These are phyloP conservation scores for Drosophila acutilabella DNA, from an alignment of 2,888 invertebrate species.

Conservation along the genomic window DNA sequence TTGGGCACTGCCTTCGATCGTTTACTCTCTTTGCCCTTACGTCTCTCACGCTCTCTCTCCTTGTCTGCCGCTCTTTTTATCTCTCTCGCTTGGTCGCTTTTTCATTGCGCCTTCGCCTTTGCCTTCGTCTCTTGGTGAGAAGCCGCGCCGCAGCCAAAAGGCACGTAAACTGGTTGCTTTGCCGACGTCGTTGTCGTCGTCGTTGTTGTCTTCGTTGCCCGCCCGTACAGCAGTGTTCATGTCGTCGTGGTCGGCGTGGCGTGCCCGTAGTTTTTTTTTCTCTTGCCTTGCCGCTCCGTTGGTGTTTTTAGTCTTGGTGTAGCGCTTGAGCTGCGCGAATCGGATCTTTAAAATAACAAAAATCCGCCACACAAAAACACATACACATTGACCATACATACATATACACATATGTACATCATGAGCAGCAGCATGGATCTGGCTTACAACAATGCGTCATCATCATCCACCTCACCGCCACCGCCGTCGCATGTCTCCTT, in stretches of 20 bases:
- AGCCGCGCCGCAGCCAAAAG: conserved; percentile 68
- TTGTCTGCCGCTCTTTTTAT: conserved; percentile 4
- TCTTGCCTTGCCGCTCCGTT: conserved; percentile 25
- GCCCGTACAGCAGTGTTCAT: conserved; percentile 44
- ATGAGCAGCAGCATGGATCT: conserved; percentile 59
- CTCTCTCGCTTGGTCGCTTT: conserved; percentile 32
- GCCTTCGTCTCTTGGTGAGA: conserved; percentile 41
- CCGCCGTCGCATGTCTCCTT: conserved; percentile 52
- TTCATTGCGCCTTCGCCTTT: conserved; percentile 58
- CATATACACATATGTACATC: conserved; percentile 3
- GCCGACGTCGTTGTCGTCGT: conserved; percentile 26
- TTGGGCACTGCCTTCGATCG: conserved; percentile 32
- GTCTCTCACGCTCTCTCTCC: conserved; percentile 6
- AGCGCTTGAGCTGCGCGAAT: conserved; percentile 78
- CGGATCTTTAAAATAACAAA: conserved; percentile 35
- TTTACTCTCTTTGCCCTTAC: conserved; percentile 4
- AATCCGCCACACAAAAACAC: no score
- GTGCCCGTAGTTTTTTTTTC: conserved; percentile 71
- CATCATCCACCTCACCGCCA: conserved; percentile 47
- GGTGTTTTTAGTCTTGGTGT: conserved; percentile 71
- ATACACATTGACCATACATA: no score
- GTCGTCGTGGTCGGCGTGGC: conserved; percentile 58
- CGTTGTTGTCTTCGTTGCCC: conserved; percentile 23
- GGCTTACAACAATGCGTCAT: conserved; percentile 73
- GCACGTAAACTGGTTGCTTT: conserved; percentile 79